Percentiles rank a stretch among this genome's conserved stretches.
Evolutionary conservation across 2,888 invertebrate species (phyloP).

Genomic region (Parascotia fuliginaria): DNA sequence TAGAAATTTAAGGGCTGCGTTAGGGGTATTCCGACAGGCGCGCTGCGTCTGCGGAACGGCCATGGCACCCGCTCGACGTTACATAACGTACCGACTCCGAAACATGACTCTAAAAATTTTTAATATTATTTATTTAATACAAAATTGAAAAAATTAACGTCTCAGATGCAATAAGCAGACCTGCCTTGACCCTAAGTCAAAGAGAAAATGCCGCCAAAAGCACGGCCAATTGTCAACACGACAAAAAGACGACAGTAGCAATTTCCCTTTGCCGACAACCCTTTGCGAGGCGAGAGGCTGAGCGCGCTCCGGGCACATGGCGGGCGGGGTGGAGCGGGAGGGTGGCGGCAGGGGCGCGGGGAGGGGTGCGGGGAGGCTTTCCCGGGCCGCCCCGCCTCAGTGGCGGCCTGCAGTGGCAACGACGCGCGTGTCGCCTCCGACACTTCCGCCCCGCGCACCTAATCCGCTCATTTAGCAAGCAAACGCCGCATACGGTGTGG

Average conservation of each 20-base stretch:
- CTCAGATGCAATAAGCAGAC: constrained; percentile 29
- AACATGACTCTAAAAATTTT: constrained; percentile 48
- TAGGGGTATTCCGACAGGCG: constrained; percentile 69
- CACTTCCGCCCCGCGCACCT: constrained; percentile 82
- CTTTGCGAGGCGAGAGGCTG: constrained; percentile 74
- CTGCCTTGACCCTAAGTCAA: constrained; percentile 44
- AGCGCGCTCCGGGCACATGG: constrained; percentile 75
- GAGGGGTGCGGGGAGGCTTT: constrained; percentile 67
- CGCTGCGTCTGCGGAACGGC: constrained; percentile 62
- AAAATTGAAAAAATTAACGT: constrained; percentile 32
- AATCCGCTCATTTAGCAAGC: constrained; percentile 79
- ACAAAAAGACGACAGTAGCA: constrained; percentile 72
- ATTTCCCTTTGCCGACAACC: constrained; percentile 80
- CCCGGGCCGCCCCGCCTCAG: constrained; percentile 85
- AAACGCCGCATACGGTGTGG: constrained; percentile 79
- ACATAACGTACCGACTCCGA: constrained; percentile 57
- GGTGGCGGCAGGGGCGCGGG: constrained; percentile 49
- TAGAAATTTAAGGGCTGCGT: constrained; percentile 83
- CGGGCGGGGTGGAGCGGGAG: constrained; percentile 56
- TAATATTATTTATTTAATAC: constrained; percentile 18
- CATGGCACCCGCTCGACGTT: constrained; percentile 62
- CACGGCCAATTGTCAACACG: constrained; percentile 67
- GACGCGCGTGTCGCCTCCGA: constrained; percentile 83
- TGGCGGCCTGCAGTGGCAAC: constrained; percentile 84
- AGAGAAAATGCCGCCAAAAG: constrained; percentile 58